Evolutionary conservation across 2,888 invertebrate genomes (phyloP), one percentile per base, ranked within the genome.

Genomic region (Mythimna loreyi): DNA sequence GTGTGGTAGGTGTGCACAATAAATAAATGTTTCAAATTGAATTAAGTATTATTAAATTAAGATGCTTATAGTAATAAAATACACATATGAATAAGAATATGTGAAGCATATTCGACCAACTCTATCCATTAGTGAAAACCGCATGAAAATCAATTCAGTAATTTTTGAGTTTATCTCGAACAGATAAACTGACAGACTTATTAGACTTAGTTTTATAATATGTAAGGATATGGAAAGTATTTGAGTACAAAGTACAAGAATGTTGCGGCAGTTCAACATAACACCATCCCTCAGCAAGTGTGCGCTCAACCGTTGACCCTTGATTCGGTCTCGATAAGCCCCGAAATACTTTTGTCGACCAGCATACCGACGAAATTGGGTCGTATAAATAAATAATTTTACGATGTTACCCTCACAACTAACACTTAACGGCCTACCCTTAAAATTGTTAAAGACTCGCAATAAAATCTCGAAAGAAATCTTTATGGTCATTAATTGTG

Each of bases 301-400:
- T 92, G 90, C 90, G 91, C 91, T 91, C 92, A 92, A 94, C 88
- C 93, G 88, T 91, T 93, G 93, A 93, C 94, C 94, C 93, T 91
- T 90, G 94, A 94, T 94, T 93, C 89, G 90, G 90, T 93, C 91
- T 91, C 91, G 94, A 94, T 94, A 94, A 94, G 91, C 89, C 89
- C 91, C 93, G 85, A 93, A 94, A 93, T 92, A 94, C 93, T 93
- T 93, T 94, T 92, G 93, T 93, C 91, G 93, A 91, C 91, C 90
- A 90, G 89, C 91, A 93, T 91, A 90, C 92, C 89, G 86, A 90
- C 90, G 87, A 91, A 94, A 94, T 93, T 93, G 91, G 94, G 93
- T 92, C 93, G 91, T 92, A 93, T 94, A 93, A 94, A 94, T 93
- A 93, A 93, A 93, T 93, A 93, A 93, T 93, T 93, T 93, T 92